These are phyloP conservation scores for Lissonota sp. DNA, from an alignment of 2,888 invertebrate species.

Conservation along the genomic window DNA sequence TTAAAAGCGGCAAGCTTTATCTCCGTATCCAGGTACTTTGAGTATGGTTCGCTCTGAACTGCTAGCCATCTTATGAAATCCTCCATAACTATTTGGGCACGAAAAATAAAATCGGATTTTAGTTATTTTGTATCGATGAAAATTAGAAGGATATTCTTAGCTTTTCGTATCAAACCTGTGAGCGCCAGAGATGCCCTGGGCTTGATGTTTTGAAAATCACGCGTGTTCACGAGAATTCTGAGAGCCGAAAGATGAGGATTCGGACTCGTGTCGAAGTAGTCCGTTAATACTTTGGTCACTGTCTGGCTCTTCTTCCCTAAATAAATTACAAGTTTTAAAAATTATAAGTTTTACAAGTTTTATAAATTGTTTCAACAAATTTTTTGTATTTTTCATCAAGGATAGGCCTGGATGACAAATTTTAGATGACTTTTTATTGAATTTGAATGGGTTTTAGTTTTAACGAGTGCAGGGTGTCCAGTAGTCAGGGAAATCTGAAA, in stretches of 20 bases:
- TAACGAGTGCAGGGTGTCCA: no score
- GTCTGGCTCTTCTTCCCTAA: constrained; percentile 86
- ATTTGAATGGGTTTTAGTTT: no score
- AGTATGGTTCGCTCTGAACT: constrained; percentile 81
- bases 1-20: constrained; percentile 90
- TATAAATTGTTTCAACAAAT: no score
- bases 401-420: no score
- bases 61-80: constrained; percentile 82
- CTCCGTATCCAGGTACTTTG: constrained; percentile 84
- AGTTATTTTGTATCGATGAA: not conserved
- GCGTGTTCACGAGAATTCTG: constrained; percentile 86
- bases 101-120: not conserved
- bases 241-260: constrained; percentile 87
- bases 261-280: constrained; percentile 84
- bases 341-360: not conserved
- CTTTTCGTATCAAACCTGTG: constrained; percentile 78
- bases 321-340: constrained; percentile 13
- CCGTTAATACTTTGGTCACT: constrained; percentile 84
- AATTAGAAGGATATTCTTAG: constrained; percentile 12
- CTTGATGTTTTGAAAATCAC: constrained; percentile 88
- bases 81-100: constrained; percentile 79
- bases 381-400: no score
- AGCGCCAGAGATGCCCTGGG: constrained; percentile 87
- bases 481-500: no score
- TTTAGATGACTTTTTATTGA: no score